Percentiles rank a stretch among this genome's conserved stretches.
Evolutionary conservation across 2,797 vertebrate genomes (phyloP).

Genomic region (Syngnathus rostellatus): DNA sequence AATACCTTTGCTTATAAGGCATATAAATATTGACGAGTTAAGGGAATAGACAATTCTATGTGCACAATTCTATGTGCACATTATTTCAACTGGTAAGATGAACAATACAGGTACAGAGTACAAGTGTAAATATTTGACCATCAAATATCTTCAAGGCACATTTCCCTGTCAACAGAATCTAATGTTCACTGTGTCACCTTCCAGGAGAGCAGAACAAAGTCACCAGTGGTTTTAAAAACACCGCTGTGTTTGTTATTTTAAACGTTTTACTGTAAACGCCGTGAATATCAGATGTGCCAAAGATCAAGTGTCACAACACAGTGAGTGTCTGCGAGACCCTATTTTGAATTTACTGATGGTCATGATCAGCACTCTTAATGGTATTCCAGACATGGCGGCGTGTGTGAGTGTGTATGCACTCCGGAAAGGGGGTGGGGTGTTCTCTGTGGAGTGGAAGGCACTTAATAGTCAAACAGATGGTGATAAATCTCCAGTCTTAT

Average conservation of each 20-base stretch:
- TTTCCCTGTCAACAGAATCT: not conserved
- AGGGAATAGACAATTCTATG: not conserved
- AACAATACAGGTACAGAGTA: not conserved
- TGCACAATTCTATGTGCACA: not conserved
- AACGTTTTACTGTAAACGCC: not conserved
- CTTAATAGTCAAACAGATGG: constrained; percentile 6
- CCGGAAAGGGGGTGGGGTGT: not conserved
- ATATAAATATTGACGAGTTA: not conserved
- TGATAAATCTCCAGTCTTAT: not conserved
- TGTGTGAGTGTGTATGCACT: constrained; percentile 12
- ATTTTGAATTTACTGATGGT: constrained; percentile 19
- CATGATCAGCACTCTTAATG: constrained; percentile 7
- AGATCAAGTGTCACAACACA: constrained; percentile 22
- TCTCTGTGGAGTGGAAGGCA: constrained; percentile 29
- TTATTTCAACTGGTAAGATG: not conserved
- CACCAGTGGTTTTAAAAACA: not conserved
- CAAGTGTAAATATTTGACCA: not conserved
- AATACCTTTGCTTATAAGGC: not conserved
- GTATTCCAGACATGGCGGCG: constrained; percentile 13
- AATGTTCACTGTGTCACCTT: not conserved
- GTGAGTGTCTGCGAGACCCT: not conserved
- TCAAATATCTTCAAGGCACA: not conserved
- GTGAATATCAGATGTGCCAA: not conserved
- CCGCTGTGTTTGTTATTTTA: not conserved
- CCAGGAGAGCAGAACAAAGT: not conserved